Percentiles rank a stretch among this genome's conserved stretches.
phyloP scores from a whole-genome alignment of 1,140 invertebrate species.

The Drosophila tsacasi region DNA sequence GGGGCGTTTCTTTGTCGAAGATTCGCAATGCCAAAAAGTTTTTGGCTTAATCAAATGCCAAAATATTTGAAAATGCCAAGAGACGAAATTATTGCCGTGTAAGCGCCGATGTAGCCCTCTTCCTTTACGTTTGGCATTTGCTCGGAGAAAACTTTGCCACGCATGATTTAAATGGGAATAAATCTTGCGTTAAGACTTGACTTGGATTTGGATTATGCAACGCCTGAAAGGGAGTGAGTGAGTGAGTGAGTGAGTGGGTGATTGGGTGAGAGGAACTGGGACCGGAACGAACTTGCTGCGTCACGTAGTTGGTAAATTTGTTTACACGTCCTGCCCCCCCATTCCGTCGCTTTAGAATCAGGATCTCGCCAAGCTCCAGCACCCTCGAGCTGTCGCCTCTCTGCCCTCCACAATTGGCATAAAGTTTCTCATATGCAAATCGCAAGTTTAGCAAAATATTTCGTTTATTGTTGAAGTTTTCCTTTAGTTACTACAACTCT shows the following conservation, averaged over 20 bases:
- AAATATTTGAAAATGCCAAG: conserved; percentile 78
- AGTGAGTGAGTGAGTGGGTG: neutral
- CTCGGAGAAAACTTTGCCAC: conserved; percentile 73
- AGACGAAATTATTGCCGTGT: conserved; percentile 67
- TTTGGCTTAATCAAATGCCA: conserved; percentile 75
- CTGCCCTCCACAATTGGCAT: conserved; percentile 67
- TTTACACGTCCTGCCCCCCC: conserved; percentile 65
- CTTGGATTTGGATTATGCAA: conserved; percentile 64
- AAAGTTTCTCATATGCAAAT: conserved; percentile 83
- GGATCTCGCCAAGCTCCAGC: conserved; percentile 7
- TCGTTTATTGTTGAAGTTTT: conserved; percentile 84
- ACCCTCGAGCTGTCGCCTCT: conserved; percentile 5
- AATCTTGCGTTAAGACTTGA: conserved; percentile 80
- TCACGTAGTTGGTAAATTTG: conserved; percentile 81
- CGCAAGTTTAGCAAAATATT: conserved; percentile 84
- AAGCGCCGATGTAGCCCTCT: neutral
- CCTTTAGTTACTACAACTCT: conserved; percentile 62
- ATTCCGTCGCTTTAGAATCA: conserved; percentile 44
- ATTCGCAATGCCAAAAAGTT: conserved; percentile 60
- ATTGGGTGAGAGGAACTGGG: neutral
- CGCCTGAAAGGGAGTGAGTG: neutral
- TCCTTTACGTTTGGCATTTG: conserved; percentile 42
- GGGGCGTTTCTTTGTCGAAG: conserved; percentile 14
- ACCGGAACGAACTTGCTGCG: conserved; percentile 59
- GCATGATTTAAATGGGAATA: conserved; percentile 83